A percentile compares a stretch with the other conserved stretches of the same genome.
Evolutionary conservation across 2,797 vertebrate species (phyloP).

Genomic region (Rachycentron canadum): DNA sequence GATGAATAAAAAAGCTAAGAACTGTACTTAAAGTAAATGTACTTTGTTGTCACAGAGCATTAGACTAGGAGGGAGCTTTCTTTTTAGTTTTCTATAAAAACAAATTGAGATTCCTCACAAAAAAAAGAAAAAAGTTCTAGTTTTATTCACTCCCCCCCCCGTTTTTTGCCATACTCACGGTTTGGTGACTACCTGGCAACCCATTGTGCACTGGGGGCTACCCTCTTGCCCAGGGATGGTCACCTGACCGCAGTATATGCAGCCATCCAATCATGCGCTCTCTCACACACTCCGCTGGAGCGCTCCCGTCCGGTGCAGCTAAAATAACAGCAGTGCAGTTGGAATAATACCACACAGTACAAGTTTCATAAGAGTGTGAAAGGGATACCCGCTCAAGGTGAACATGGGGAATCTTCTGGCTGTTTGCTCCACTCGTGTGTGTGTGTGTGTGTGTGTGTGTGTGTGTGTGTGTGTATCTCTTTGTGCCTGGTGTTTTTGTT

Average conservation of each 20-base stretch:
- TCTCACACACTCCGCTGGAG: conserved; percentile 62
- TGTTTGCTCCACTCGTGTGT: conserved; percentile 21
- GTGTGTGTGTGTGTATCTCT: neutral
- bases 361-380: conserved; percentile 62
- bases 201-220: conserved; percentile 20
- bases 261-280: conserved; percentile 58
- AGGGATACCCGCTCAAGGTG: conserved; percentile 47
- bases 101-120: conserved; percentile 9
- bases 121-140: neutral
- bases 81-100: neutral
- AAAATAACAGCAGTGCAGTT: conserved; percentile 71
- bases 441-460: conserved; percentile 1
- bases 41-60: neutral
- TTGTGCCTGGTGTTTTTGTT: conserved; percentile 1
- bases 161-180: conserved; percentile 7
- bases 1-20: too few species aligned
- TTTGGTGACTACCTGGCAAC: conserved; percentile 48
- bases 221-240: conserved; percentile 46
- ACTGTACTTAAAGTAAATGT: neutral
- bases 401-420: conserved; percentile 54
- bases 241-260: conserved; percentile 58
- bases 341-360: conserved; percentile 63
- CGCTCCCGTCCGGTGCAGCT: conserved; percentile 61
- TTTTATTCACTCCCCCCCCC: neutral
- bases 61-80: neutral